Evolutionary conservation across 2,888 invertebrate species (phyloP), one percentile per base, ranked within the genome.

Genomic region (Archips xylosteana): DNA sequence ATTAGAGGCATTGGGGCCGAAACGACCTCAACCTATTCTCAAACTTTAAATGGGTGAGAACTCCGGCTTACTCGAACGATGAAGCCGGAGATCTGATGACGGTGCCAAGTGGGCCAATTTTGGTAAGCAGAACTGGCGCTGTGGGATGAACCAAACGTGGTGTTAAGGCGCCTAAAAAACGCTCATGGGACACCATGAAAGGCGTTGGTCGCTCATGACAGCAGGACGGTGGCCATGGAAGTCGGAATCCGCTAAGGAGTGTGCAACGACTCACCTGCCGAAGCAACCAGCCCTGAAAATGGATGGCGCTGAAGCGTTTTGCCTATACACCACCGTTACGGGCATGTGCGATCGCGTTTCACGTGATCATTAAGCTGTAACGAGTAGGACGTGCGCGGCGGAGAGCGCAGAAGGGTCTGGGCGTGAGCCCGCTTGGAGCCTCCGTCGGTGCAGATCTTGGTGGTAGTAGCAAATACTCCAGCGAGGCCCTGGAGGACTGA

Each of bases 221-320:
- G 76, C 95, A 96, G 95, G 96, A 95, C 95, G 95, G 96, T 96
- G 96, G 95, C 95, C 96, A 96, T 96, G 96, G 96, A 96, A 96
- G 96, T 96, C 95, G 96, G 95, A 95, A 95, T 94, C 96, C 95
- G 95, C 95, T 95, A 91, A 92, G 90, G 89, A 95, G 90, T 93
- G 89, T 88, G 87, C 80, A 88, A 95, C 92, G 88, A 95, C 95
- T 95, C 95, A 95, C 95, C 95, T 95, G 95, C 95, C 94, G 94
- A 95, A 95, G 92, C 92, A 93, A 95, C 95, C 92, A 95, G 95
- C 95, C 95, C 95, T 95, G 95, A 95, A 96, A 95, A 95, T 95
- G 95, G 95, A 95, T 95, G 95, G 95, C 95, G 95, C 95, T 95
- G 85, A 23, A 23, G 23, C 23, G 23, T 23, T 23, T 23, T 23